These are phyloP conservation scores for Formica selysi DNA, from an alignment of 1,140 invertebrate genomes.

Conservation along the genomic window DNA sequence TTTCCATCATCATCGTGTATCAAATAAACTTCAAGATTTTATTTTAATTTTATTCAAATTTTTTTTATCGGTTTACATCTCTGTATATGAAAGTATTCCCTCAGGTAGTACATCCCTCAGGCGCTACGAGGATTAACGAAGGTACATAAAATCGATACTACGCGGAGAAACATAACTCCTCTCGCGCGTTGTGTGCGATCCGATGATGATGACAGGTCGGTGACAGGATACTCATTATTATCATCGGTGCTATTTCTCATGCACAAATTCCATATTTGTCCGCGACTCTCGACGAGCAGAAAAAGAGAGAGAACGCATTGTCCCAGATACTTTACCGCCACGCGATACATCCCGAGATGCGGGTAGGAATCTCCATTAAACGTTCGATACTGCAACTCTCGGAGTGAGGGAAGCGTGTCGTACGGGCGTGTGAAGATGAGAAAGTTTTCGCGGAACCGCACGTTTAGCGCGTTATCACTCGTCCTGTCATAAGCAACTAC, in stretches of 20 bases:
- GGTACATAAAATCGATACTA: neutral
- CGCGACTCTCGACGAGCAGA: neutral
- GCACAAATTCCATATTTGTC: constrained; percentile 39
- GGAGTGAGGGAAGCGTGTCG: neutral
- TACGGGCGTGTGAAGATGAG: neutral
- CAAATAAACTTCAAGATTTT: neutral
- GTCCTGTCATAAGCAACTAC: neutral
- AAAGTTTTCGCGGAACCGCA: constrained; percentile 5
- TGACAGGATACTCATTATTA: constrained; percentile 41
- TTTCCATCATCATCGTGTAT: neutral
- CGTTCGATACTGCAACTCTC: constrained; percentile 5
- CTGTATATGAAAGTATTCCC: neutral
- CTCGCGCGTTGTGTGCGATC: constrained; percentile 25
- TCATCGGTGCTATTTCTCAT: constrained; percentile 38
- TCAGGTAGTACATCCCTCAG: neutral
- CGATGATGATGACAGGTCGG: constrained; percentile 15
- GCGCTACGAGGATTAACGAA: neutral
- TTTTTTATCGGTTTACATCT: constrained; percentile 9
- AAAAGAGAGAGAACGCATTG: neutral
- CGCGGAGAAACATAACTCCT: constrained; percentile 6
- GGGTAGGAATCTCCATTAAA: constrained; percentile 26
- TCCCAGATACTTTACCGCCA: constrained; percentile 55
- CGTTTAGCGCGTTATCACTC: constrained; percentile 3
- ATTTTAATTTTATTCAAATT: constrained; percentile 7
- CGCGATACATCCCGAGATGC: constrained; percentile 29